phyloP scores from a whole-genome alignment of 2,797 vertebrate species.

The Sebastes nivosus region DNA sequence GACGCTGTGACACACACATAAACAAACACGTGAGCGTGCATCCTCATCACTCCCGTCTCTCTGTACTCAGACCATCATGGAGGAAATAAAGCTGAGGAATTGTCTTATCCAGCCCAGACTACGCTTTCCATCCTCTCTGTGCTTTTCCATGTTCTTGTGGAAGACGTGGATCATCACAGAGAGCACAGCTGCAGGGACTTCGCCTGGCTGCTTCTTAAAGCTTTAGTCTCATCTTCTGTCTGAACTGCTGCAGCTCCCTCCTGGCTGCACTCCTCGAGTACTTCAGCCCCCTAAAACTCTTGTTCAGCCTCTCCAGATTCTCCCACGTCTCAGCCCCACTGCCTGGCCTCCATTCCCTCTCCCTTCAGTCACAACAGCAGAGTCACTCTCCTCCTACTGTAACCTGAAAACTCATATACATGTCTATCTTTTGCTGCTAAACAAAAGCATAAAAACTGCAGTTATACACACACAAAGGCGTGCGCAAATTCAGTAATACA shows the following conservation, averaged over 20 bases:
- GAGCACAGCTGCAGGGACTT: constrained; percentile 33
- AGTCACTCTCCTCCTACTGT: not conserved
- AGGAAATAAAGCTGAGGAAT: not conserved
- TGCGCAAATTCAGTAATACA: not conserved
- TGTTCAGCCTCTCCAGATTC: constrained; percentile 38
- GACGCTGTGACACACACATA: constrained; percentile 84
- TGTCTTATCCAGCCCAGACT: constrained; percentile 1
- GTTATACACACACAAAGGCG: not conserved
- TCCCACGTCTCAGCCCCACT: constrained; percentile 3
- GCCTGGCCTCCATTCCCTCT: constrained; percentile 29
- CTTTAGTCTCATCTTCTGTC: constrained; percentile 39
- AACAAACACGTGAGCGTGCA: constrained; percentile 1
- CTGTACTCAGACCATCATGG: not conserved
- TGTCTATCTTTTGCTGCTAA: not conserved
- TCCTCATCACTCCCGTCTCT: not conserved
- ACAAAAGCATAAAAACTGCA: not conserved
- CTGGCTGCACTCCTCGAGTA: constrained; percentile 43
- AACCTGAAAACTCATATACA: not conserved
- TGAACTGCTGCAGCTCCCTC: constrained; percentile 40
- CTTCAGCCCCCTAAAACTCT: constrained; percentile 41
- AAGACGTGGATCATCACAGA: constrained; percentile 29
- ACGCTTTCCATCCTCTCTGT: not conserved
- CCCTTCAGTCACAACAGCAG: constrained; percentile 3
- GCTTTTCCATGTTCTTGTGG: constrained; percentile 18
- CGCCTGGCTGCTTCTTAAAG: constrained; percentile 18